phyloP scores from a whole-genome alignment of 2,113 vertebrate species.

The Larimichthys crocea region DNA sequence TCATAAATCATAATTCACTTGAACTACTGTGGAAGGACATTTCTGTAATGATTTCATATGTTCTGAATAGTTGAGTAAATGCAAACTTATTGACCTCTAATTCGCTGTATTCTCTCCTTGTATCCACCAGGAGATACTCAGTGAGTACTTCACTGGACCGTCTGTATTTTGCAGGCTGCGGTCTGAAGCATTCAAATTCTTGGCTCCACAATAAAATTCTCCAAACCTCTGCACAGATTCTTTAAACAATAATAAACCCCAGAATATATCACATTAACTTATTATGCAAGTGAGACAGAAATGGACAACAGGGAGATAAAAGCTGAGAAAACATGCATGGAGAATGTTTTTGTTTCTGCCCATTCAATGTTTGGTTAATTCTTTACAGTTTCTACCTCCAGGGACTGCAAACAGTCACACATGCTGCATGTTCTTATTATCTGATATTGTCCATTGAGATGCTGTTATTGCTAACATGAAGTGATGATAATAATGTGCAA shows the following conservation, averaged over 20 bases:
- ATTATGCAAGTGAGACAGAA: background rate
- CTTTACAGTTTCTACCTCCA: background rate
- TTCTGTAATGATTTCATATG: background rate
- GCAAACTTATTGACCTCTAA: background rate
- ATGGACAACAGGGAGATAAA: background rate
- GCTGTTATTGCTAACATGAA: background rate
- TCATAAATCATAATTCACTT: background rate
- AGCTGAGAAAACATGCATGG: background rate
- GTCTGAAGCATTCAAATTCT: background rate
- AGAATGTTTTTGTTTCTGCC: background rate
- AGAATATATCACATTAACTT: background rate
- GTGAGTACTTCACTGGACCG: background rate
- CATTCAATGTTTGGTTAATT: background rate
- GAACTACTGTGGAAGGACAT: background rate
- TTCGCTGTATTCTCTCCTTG: background rate
- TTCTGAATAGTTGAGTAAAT: background rate
- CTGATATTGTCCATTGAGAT: background rate
- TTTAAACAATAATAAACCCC: background rate
- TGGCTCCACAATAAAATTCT: background rate
- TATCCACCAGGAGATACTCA: background rate
- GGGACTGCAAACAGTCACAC: background rate
- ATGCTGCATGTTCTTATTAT: background rate
- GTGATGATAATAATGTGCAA: background rate
- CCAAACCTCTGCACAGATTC: background rate
- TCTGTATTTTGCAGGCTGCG: background rate